Conservation (phyloP, 2,888 invertebrate genomes). For the Dichetophora obliterata region DNA sequence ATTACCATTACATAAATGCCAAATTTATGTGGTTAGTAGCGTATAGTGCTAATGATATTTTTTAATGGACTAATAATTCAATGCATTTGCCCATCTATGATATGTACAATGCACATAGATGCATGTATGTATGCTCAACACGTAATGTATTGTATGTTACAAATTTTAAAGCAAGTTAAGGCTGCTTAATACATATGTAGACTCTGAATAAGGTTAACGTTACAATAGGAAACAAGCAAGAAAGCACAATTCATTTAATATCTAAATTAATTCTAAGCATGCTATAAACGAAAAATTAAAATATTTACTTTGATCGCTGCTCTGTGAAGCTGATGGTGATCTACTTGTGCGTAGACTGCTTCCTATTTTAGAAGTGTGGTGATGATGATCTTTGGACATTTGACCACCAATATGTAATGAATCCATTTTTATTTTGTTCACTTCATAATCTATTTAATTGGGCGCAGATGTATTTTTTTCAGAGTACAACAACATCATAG, state of each 20-base stretch:
- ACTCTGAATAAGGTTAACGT: no score
- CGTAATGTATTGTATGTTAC: background rate
- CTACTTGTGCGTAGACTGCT: constrained; percentile 62
- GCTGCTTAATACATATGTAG: constrained; percentile 8
- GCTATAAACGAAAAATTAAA: constrained; percentile 5
- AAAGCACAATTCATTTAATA: no score
- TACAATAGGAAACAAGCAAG: no score
- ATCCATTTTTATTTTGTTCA: constrained; percentile 50
- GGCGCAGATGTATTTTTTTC: constrained; percentile 7
- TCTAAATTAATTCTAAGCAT: no score
- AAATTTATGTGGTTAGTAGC: no score
- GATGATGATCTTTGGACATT: constrained; percentile 52
- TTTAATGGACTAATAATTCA: no score
- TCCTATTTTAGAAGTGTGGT: constrained; percentile 45
- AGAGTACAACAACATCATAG: background rate
- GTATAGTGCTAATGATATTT: no score
- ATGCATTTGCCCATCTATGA: no score
- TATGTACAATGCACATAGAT: no score
- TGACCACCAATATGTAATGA: constrained; percentile 52
- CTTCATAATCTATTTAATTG: constrained; percentile 19
- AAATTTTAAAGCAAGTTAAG: constrained; percentile 15
- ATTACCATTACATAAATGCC: no score
- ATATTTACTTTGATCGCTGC: constrained; percentile 65
- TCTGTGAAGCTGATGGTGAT: constrained; percentile 65
- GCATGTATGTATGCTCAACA: background rate